Percentiles rank a stretch among this genome's conserved stretches.
These are phyloP conservation scores for Asteroscopus sphinx DNA, from an alignment of 2,888 invertebrate species.

Conservation along the genomic window DNA sequence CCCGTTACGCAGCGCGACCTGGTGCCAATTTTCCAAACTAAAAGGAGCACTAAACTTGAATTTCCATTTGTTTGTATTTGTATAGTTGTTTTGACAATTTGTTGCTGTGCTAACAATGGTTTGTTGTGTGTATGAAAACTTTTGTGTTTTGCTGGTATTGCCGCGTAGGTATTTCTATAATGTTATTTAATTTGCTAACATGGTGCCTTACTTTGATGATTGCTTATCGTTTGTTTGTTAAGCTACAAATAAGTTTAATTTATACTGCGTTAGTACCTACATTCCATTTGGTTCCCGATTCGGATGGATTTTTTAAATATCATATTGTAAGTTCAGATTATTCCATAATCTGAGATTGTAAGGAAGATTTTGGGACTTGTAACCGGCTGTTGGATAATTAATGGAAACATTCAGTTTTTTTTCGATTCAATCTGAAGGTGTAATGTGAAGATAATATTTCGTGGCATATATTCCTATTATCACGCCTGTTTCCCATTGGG, in stretches of 20 bases:
- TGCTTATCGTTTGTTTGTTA: slow-evolving; percentile 18
- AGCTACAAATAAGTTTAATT: slow-evolving; percentile 24
- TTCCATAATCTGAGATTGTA: no score
- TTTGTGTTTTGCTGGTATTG: no score
- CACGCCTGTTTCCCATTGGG: no score
- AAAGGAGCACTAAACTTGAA: no score
- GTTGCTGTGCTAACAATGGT: no score
- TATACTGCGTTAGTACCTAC: slow-evolving; percentile 62
- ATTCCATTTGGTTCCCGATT: slow-evolving; percentile 77
- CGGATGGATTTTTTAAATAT: slow-evolving; percentile 69
- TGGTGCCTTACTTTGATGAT: slow-evolving; percentile 29
- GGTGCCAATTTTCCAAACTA: no score
- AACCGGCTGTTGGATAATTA: slow-evolving; percentile 43
- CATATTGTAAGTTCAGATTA: no score
- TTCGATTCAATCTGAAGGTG: not conserved
- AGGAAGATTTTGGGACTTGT: slow-evolving; percentile 38
- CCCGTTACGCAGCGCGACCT: no score
- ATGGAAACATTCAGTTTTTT: not conserved
- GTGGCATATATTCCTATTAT: no score
- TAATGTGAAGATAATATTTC: not conserved
- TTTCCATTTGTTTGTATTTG: no score
- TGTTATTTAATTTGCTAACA: slow-evolving; percentile 24
- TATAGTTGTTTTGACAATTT: no score
- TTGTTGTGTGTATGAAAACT: no score
- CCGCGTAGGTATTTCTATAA: slow-evolving; percentile 1